phyloP scores from a whole-genome alignment of 2,113 vertebrate species.

The Hiodon alosoides region DNA sequence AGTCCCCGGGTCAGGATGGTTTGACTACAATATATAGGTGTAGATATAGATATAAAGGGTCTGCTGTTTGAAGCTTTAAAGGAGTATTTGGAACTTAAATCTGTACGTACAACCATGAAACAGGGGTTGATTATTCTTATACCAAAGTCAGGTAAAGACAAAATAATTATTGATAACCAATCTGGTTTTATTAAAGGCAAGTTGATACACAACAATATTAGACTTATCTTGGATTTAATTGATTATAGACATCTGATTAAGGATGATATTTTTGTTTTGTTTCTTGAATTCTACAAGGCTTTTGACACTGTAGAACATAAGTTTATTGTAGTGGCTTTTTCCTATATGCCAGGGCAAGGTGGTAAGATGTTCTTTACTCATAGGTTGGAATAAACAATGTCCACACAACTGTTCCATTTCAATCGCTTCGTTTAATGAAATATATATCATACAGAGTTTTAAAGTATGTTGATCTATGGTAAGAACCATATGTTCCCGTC shows the following conservation, averaged over 20 bases:
- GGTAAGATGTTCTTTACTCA: no score
- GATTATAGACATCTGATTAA: neutral
- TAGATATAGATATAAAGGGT: neutral
- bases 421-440: no score
- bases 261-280: neutral
- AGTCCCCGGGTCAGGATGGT: neutral
- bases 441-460: no score
- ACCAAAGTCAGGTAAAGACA: neutral
- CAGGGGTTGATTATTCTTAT: conserved; percentile 1
- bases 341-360: no score
- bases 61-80: neutral
- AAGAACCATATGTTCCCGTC: no score
- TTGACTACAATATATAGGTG: neutral
- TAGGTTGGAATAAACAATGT: no score
- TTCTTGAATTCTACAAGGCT: no score
- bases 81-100: neutral
- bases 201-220: neutral
- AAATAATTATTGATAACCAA: neutral
- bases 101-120: neutral
- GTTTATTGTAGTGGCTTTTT: no score
- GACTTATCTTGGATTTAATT: no score
- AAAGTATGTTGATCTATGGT: no score
- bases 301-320: no score
- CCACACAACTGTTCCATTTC: neutral
- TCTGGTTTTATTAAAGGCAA: neutral